Conservation (phyloP, 2,797 vertebrate genomes). For the Buphagus erythrorhynchus region DNA sequence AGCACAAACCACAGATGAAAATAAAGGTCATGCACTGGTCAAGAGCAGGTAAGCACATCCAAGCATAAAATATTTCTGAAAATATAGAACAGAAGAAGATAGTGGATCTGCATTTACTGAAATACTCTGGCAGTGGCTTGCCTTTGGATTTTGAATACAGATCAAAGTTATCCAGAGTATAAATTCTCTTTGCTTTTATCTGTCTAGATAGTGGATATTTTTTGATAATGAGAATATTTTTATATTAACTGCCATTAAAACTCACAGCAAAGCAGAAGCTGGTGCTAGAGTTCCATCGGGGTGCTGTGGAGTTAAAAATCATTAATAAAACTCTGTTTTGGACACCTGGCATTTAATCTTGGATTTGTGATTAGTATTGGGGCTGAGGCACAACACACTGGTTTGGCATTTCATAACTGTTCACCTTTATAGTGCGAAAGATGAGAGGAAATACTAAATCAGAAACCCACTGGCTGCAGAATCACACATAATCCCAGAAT, state of each 20-base stretch:
- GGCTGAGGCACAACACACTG: not conserved
- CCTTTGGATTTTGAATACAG: not conserved
- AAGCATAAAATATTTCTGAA: not conserved
- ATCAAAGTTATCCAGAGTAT: not conserved
- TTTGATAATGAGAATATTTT: not conserved
- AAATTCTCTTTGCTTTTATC: not conserved
- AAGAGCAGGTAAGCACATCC: not conserved
- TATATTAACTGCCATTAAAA: not conserved
- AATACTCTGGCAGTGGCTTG: not conserved
- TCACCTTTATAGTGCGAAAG: not conserved
- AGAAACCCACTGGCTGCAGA: not conserved
- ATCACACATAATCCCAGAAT: not conserved
- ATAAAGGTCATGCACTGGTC: not conserved
- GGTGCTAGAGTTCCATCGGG: not conserved
- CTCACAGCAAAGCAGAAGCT: not conserved
- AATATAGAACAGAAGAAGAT: not conserved
- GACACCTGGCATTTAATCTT: not conserved
- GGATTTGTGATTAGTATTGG: not conserved
- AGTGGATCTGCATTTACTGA: not conserved
- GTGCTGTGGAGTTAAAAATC: not conserved
- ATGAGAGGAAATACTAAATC: not conserved
- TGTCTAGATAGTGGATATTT: not conserved
- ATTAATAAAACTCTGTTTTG: not conserved
- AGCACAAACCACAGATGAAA: not conserved
- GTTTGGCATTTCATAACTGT: not conserved